Evolutionary conservation across 2,888 invertebrate genomes (phyloP).

Genomic region (Epicampocera succincta): DNA sequence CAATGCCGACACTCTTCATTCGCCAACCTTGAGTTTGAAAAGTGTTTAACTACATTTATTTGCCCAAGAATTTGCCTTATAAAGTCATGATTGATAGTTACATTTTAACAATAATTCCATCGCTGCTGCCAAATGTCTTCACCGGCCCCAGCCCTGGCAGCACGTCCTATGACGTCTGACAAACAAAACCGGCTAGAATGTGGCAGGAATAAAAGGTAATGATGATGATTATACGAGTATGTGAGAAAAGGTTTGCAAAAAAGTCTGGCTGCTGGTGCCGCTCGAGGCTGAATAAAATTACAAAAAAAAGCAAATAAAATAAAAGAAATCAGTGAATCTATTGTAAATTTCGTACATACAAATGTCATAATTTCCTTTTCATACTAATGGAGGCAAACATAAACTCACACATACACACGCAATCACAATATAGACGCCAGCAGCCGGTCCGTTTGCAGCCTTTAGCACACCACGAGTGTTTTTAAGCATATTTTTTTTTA

Average conservation of each 20-base stretch:
- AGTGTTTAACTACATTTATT: conserved; percentile 61
- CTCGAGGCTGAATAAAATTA: conserved; percentile 2
- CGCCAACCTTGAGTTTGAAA: not conserved
- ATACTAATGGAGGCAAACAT: conserved; percentile 36
- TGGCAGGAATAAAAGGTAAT: conserved; percentile 48
- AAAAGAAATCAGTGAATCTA: conserved; percentile 56
- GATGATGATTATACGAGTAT: conserved; percentile 58
- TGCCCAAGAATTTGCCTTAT: conserved; percentile 61
- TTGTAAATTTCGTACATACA: conserved; percentile 65
- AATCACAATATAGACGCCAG: conserved; percentile 3
- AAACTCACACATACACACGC: not conserved
- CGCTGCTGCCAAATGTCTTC: conserved; percentile 16
- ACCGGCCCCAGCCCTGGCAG: conserved; percentile 8
- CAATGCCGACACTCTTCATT: not conserved
- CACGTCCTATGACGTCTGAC: conserved; percentile 41
- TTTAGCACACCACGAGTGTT: conserved; percentile 47
- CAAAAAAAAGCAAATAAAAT: conserved; percentile 26
- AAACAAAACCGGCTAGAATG: conserved; percentile 23
- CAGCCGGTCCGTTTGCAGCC: conserved; percentile 25
- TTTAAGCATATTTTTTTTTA: conserved; percentile 35
- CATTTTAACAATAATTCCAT: conserved; percentile 38
- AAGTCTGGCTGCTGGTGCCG: conserved; percentile 28
- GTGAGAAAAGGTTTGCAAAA: conserved; percentile 7
- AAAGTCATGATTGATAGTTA: conserved; percentile 67
- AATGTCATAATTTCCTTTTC: conserved; percentile 67